Evolutionary conservation across 2,888 invertebrate species (phyloP).

Genomic region (Trissoscelio sp.): DNA sequence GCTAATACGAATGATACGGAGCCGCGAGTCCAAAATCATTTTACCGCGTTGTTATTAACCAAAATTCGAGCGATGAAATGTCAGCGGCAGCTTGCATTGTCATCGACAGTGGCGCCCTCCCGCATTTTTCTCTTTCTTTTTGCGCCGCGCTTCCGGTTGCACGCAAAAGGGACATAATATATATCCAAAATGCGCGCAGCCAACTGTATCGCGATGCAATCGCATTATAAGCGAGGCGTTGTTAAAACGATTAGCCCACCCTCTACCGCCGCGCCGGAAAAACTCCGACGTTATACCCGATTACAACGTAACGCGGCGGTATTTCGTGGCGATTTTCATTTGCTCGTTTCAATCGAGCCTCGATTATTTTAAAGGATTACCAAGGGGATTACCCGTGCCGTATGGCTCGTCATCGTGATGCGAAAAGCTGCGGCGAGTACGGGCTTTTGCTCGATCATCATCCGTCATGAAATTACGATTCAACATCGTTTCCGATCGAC

Average conservation of each 20-base stretch:
- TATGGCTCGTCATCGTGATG: slow-evolving; percentile 74
- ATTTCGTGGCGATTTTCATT: slow-evolving; percentile 80
- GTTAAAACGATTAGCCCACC: slow-evolving; percentile 82
- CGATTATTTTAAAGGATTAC: slow-evolving; percentile 82
- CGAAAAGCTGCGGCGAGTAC: slow-evolving; percentile 73
- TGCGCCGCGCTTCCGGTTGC: slow-evolving; percentile 21
- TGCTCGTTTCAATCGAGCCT: slow-evolving; percentile 75
- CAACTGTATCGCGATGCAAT: slow-evolving; percentile 81
- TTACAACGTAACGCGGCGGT: slow-evolving; percentile 80
- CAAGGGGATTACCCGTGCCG: slow-evolving; percentile 77
- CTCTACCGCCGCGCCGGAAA: slow-evolving; percentile 66
- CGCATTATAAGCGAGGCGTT: slow-evolving; percentile 82
- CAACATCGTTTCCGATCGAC: slow-evolving; percentile 37
- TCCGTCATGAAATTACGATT: slow-evolving; percentile 66
- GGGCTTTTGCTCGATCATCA: slow-evolving; percentile 61
- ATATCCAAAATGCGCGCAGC: slow-evolving; percentile 73
- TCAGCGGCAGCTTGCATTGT: slow-evolving; percentile 69
- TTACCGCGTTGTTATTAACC: slow-evolving; percentile 73
- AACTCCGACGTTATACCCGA: slow-evolving; percentile 80
- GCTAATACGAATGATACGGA: slow-evolving; percentile 63
- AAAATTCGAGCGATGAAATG: slow-evolving; percentile 77
- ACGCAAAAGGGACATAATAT: slow-evolving; percentile 54
- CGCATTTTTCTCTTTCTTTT: slow-evolving; percentile 38
- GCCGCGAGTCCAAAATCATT: slow-evolving; percentile 55
- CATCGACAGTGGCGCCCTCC: slow-evolving; percentile 57